phyloP scores from a whole-genome alignment of 92 coral and sea anemone species.

The Heteractis magnifica region DNA sequence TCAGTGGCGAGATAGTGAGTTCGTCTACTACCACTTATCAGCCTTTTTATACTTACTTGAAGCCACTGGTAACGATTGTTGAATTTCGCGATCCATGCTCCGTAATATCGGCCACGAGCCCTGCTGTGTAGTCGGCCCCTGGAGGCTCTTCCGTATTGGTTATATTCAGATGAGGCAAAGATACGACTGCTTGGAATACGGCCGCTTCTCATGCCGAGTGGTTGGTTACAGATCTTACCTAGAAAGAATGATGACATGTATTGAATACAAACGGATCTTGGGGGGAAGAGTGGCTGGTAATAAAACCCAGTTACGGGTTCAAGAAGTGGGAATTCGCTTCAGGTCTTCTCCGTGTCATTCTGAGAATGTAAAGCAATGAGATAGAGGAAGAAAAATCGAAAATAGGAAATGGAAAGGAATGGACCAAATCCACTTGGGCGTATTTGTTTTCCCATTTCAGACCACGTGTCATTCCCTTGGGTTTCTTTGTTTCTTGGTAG shows the following conservation, averaged over 20 bases:
- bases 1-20: too few species aligned
- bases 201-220: slow-evolving; percentile 68
- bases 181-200: slow-evolving; percentile 57
- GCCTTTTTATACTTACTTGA: slow-evolving; percentile 22
- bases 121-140: slow-evolving; percentile 56
- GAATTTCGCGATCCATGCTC: slow-evolving; percentile 63
- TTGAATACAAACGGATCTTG: background rate
- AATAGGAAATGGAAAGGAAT: too few species aligned
- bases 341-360: too few species aligned
- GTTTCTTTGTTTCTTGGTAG: too few species aligned
- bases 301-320: too few species aligned
- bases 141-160: slow-evolving; percentile 48
- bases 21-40: background rate
- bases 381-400: too few species aligned
- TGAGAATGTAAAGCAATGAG: too few species aligned
- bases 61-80: slow-evolving; percentile 66
- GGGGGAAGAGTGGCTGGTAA: too few species aligned
- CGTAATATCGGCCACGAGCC: slow-evolving; percentile 51
- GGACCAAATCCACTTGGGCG: too few species aligned
- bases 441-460: too few species aligned
- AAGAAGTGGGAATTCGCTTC: too few species aligned
- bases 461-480: too few species aligned
- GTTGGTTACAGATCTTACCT: slow-evolving; percentile 78
- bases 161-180: slow-evolving; percentile 68
- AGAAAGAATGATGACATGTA: background rate